phyloP scores from a whole-genome alignment of 1,140 invertebrate genomes.

The Vanessa atalanta region DNA sequence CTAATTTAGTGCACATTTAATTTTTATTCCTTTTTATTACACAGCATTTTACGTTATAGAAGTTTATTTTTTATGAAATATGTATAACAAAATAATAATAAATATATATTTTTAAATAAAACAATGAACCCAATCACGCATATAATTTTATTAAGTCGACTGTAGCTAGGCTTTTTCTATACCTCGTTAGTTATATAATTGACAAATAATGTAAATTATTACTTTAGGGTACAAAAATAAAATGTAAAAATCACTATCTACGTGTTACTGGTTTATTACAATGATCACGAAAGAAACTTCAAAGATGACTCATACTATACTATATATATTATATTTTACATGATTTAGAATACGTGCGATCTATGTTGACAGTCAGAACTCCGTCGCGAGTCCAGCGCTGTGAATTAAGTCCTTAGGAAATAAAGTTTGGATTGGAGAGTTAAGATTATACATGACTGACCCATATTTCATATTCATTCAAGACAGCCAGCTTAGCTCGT shows the following conservation, averaged over 20 bases:
- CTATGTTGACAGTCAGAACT: no score
- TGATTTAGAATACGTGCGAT: no score
- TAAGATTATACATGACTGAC: no score
- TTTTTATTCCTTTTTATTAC: no score
- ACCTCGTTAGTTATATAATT: conserved; percentile 67
- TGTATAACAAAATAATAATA: neutral
- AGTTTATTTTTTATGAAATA: neutral
- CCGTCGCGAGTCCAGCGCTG: no score
- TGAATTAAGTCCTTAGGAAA: no score
- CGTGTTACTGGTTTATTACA: conserved; percentile 30
- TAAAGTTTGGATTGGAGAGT: no score
- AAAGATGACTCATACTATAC: no score
- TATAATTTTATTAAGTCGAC: conserved; percentile 67
- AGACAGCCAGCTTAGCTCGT: no score
- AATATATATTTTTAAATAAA: conserved; percentile 30
- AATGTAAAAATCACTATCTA: conserved; percentile 67
- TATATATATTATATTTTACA: no score
- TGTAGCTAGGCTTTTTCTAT: conserved; percentile 64
- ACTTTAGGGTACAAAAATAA: conserved; percentile 70
- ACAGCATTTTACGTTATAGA: neutral
- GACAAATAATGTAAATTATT: conserved; percentile 73
- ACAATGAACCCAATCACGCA: conserved; percentile 56
- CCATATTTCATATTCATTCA: no score
- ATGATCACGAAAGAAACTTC: conserved; percentile 9
- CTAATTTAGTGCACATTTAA: no score